Percentiles rank a stretch among this genome's conserved stretches.
These are phyloP conservation scores for Philonicus albiceps DNA, from an alignment of 2,888 invertebrate genomes.

Conservation along the genomic window DNA sequence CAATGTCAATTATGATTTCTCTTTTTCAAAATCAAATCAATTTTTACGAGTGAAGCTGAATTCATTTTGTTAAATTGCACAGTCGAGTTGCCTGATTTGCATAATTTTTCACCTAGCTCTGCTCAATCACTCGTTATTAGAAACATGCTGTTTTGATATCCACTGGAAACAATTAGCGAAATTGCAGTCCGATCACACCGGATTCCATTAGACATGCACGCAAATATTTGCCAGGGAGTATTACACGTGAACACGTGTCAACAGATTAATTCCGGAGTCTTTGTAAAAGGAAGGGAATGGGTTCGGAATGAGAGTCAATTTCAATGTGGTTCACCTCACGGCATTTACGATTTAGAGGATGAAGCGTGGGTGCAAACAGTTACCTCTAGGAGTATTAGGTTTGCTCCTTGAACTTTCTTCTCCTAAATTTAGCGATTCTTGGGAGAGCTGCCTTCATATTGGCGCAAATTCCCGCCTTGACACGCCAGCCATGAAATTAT, in stretches of 20 bases:
- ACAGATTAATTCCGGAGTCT: background rate
- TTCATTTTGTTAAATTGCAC: background rate
- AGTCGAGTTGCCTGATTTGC: background rate
- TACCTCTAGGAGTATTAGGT: background rate
- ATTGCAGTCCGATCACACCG: background rate
- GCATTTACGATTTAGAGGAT: background rate
- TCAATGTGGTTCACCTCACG: background rate
- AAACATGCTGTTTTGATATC: background rate
- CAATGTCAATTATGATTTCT: background rate
- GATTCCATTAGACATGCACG: background rate
- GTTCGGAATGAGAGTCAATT: background rate
- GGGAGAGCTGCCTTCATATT: background rate
- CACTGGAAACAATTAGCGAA: background rate
- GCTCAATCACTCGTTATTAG: background rate
- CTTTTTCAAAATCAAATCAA: background rate
- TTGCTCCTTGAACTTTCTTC: background rate
- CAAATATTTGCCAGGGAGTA: background rate
- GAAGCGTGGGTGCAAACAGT: no score
- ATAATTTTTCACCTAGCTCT: background rate
- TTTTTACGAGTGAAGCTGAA: background rate
- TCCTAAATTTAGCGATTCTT: background rate
- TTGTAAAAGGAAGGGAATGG: background rate
- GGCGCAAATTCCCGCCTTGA: background rate
- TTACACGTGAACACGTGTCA: background rate
- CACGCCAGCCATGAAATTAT: background rate